Evolutionary conservation across 2,797 vertebrate genomes (phyloP).

Genomic region (Dallia pectoralis): DNA sequence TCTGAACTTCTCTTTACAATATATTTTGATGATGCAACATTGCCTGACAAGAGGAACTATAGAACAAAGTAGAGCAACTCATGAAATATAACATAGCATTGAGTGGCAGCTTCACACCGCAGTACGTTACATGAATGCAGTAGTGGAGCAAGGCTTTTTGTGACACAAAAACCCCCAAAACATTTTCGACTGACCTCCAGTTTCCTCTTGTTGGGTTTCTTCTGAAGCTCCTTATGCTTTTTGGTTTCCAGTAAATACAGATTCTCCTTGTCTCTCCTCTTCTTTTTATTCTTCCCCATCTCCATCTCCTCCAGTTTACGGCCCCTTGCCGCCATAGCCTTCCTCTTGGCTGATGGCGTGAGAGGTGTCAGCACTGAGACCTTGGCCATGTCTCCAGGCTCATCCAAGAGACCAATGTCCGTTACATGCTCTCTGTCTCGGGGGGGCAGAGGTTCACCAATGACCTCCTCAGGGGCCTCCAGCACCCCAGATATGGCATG

Average conservation of each 20-base stretch:
- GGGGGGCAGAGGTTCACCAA: conserved; percentile 70
- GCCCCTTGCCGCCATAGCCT: conserved; percentile 45
- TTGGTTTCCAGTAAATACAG: conserved; percentile 61
- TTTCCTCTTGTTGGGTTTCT: conserved; percentile 73
- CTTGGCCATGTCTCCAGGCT: conserved; percentile 56
- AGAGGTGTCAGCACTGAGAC: conserved; percentile 23
- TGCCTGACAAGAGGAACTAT: not conserved
- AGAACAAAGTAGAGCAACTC: not conserved
- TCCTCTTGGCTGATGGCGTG: conserved; percentile 61
- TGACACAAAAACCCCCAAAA: not conserved
- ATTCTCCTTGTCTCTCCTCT: conserved; percentile 76
- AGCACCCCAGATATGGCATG: conserved; percentile 78
- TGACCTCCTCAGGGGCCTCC: conserved; percentile 89
- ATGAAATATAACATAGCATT: not conserved
- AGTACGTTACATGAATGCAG: not conserved
- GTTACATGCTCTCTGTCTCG: conserved; percentile 53
- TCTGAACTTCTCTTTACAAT: not conserved
- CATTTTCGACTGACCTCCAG: conserved; percentile 61
- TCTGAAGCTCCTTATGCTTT: conserved; percentile 66
- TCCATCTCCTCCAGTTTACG: conserved; percentile 56
- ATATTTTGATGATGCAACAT: not conserved
- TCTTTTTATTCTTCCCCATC: conserved; percentile 68
- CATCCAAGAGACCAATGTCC: conserved; percentile 51
- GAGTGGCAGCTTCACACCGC: not conserved
- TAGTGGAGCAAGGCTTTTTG: conserved; percentile 2